Evolutionary conservation across 2,888 invertebrate species (phyloP), one percentile per base, ranked within the genome.

Genomic region (Euproctis similis): DNA sequence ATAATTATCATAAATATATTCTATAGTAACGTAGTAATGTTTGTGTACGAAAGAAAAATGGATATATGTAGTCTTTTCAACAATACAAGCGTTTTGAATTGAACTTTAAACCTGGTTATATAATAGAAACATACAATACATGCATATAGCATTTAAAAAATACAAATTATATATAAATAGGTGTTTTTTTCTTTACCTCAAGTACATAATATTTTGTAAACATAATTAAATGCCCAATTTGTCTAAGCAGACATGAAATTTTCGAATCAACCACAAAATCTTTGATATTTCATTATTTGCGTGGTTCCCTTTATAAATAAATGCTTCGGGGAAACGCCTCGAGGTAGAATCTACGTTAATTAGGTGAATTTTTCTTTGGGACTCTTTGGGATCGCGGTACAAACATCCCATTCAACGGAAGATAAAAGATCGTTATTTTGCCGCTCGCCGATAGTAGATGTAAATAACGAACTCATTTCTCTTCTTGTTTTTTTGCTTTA

Each of bases 401-500:
- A 76, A 78, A 73, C 68, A 75, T 75, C 67, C 64, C 52, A 68
- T 77, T 78, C 58, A 75, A 44, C 44, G 49, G 37, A 41, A 59
- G 69, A 72, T 77, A 72, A 76, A 75, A 73, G 66, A 73, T 68
- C 63, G 61, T 69, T 70, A 4, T 65, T 66, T 58, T 64, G 46
- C 46, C 46, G 46, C 51, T 47, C 48, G 51, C 57, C 61, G 61
- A 71, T 69, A 66, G 67, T 66, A 57, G 61, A 62, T 65, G 65
- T 73, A 75, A 78, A 77, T 75, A 75, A 72, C 53, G 52, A 62
- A 68, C 59, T 60, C 59, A 59, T 63, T 64, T 63, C 48, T 61
- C 56, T 54, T 45, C 14, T 3, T 19, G 4, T 19, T 8, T 19
- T 8, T 23, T 23, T 12, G 40, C 54, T 68, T 59, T 49, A 54